Evolutionary conservation across 2,888 invertebrate species (phyloP).

Genomic region (Rhagonycha lutea): DNA sequence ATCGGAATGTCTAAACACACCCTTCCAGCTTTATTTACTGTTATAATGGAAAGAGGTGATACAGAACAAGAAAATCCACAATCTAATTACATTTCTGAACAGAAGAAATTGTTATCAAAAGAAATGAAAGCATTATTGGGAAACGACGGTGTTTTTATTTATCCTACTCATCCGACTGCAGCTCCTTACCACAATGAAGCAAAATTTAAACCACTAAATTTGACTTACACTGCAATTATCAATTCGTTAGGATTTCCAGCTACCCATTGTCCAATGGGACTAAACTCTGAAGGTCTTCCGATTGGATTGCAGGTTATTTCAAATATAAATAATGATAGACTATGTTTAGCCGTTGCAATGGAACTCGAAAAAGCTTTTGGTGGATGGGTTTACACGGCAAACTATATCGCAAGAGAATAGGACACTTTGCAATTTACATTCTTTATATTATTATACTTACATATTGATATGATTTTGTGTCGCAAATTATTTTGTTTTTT

Average conservation of each 20-base stretch:
- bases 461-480: too few relatives aligned
- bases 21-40: conserved; percentile 70
- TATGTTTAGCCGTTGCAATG: conserved; percentile 85
- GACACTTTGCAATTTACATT: too few relatives aligned
- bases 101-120: conserved; percentile 65
- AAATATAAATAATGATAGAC: conserved; percentile 78
- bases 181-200: conserved; percentile 91
- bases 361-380: conserved; percentile 88
- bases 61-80: conserved; percentile 62
- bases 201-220: conserved; percentile 78
- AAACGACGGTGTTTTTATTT: conserved; percentile 84
- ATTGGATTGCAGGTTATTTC: conserved; percentile 87
- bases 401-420: too few relatives aligned
- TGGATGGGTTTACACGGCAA: conserved; percentile 69
- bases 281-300: conserved; percentile 81
- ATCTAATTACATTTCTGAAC: conserved; percentile 63
- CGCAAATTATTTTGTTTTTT: too few relatives aligned
- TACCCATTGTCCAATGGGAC: conserved; percentile 84
- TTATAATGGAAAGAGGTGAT: conserved; percentile 65
- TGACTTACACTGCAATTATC: conserved; percentile 83
- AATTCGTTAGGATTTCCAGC: conserved; percentile 88
- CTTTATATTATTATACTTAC: too few relatives aligned
- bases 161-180: conserved; percentile 86
- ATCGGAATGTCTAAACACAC: conserved; percentile 81
- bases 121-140: conserved; percentile 74